phyloP scores from a whole-genome alignment of 2,797 vertebrate genomes.

The Enoplosus armatus region DNA sequence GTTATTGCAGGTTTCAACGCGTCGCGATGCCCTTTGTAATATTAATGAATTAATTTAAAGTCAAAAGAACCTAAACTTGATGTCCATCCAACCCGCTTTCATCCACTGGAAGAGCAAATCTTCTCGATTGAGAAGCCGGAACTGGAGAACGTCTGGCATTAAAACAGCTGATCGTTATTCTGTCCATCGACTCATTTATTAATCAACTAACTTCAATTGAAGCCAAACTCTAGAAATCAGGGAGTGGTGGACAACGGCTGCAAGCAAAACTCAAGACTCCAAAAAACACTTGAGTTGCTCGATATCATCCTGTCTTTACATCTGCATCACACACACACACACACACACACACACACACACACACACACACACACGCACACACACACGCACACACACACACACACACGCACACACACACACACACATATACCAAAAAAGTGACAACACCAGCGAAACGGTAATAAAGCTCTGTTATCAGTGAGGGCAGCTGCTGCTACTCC shows the following conservation, averaged over 20 bases:
- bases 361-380: neutral
- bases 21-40: neutral
- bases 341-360: neutral
- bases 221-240: neutral
- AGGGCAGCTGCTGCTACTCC: constrained; percentile 55
- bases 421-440: constrained; percentile 13
- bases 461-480: constrained; percentile 46
- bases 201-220: neutral
- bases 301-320: neutral
- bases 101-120: neutral
- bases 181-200: neutral
- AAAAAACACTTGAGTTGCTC: neutral
- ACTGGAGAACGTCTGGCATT: no score
- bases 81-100: neutral
- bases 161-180: no score
- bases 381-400: constrained; percentile 2
- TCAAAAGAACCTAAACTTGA: neutral
- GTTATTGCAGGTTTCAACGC: neutral
- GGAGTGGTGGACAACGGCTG: neutral
- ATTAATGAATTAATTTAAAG: neutral
- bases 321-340: constrained; percentile 8
- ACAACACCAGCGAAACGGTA: constrained; percentile 35
- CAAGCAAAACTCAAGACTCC: neutral
- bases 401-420: neutral
- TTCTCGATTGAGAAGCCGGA: neutral